Percentiles rank a stretch among this genome's conserved stretches.
phyloP scores from a whole-genome alignment of 2,797 vertebrate species.

The Chloroceryle amazona region DNA sequence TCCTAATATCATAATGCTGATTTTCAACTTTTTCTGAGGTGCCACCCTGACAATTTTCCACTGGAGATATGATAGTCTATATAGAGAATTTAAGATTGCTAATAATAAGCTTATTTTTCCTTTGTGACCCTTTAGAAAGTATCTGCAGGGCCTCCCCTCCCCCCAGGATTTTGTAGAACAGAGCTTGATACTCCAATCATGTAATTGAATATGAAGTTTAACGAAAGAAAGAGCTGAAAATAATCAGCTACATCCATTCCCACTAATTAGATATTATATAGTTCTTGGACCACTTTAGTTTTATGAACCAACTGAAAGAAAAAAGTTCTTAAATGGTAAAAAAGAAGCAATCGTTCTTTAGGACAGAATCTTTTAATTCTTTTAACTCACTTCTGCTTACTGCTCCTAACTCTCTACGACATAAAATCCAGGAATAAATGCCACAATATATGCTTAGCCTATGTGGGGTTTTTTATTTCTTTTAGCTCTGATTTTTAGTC shows the following conservation, averaged over 20 bases:
- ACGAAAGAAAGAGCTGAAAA: neutral
- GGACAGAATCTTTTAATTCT: neutral
- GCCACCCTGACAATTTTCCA: neutral
- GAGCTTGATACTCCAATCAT: neutral
- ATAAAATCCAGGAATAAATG: conserved; percentile 49
- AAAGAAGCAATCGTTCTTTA: neutral
- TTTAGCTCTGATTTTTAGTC: neutral
- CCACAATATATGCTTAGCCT: neutral
- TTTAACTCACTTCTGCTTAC: conserved; percentile 25
- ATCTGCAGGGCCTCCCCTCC: neutral
- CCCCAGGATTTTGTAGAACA: neutral
- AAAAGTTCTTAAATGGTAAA: neutral
- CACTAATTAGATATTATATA: neutral
- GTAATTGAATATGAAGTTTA: neutral
- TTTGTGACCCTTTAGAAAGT: neutral
- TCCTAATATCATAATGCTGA: neutral
- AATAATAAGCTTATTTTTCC: neutral
- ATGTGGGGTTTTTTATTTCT: neutral
- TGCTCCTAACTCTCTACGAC: neutral
- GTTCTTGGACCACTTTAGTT: neutral
- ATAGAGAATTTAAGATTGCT: neutral
- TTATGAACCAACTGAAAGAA: neutral
- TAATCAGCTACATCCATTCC: neutral
- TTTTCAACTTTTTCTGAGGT: neutral
- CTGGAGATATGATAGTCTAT: neutral